Evolutionary conservation across 1,140 invertebrate genomes (phyloP).

Genomic region (Anadara kagoshimensis): DNA sequence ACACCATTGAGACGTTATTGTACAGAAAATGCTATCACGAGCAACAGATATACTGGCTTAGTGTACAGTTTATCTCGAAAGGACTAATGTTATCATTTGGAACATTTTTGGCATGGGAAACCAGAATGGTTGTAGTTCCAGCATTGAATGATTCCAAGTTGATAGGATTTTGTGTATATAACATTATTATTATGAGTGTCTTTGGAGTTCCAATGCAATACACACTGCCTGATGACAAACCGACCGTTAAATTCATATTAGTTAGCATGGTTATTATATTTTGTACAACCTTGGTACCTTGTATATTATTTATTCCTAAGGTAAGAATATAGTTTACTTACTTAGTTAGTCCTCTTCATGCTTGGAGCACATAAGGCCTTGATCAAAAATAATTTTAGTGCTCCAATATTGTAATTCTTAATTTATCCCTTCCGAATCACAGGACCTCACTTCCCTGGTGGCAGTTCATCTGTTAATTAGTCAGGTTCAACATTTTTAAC

Average conservation of each 20-base stretch:
- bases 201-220: conserved; percentile 87
- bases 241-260: conserved; percentile 87
- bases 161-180: conserved; percentile 69
- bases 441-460: no score
- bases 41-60: conserved; percentile 81
- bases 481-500: no score
- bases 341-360: no score
- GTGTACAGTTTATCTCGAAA: conserved; percentile 90
- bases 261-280: conserved; percentile 88
- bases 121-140: conserved; percentile 49
- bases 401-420: no score
- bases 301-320: conserved; percentile 90
- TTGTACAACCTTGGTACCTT: conserved; percentile 88
- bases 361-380: no score
- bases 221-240: conserved; percentile 86
- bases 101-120: conserved; percentile 57
- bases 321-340: conserved; percentile 66
- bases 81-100: conserved; percentile 88
- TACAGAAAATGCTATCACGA: conserved; percentile 48
- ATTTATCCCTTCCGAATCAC: no score
- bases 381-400: no score
- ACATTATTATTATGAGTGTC: conserved; percentile 90
- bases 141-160: conserved; percentile 55
- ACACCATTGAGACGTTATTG: conserved; percentile 4
- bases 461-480: no score